Evolutionary conservation across 2,888 invertebrate species (phyloP), one percentile per base, ranked within the genome.

Genomic region (Molanna angustata): DNA sequence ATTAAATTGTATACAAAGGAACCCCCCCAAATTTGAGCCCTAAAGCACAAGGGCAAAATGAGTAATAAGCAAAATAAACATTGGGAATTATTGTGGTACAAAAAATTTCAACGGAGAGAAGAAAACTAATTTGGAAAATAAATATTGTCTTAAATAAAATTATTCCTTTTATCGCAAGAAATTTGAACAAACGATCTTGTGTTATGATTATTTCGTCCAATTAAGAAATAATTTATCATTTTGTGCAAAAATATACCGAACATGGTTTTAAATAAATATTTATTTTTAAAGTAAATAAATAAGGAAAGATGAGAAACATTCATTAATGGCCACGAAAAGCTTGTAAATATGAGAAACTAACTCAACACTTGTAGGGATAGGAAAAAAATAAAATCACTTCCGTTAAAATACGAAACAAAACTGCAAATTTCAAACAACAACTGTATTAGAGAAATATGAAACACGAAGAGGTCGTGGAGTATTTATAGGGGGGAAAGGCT

Each of bases 71-170:
- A 32, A 49, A 49, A 49, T 41, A 49, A 49, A 49, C 47, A 65
- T 66, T 63, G 65, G 63, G 68, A 66, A 64, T n/a, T n/a, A n/a
- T 66, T 63, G 65, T 63, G 68, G 66, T 20, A 35, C 43, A 47
- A 50, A 52, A 50, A 35, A 14, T 20, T 18, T 17, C 35, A n/a
- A 45, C 31, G 18, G 42, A 35, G 44, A 66, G 64, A 67, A 66
- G 68, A 67, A 66, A 69, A 70, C 69, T 75, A 75, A 76, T 76
- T 75, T 75, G 67, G 68, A 73, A 72, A 72, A 76, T 75, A 75
- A 76, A 76, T 75, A 76, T 76, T 76, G 61, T 70, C 66, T 68
- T 71, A 72, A 74, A 73, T 72, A 68, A 64, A 66, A 50, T 41
- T 49, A 43, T 43, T 49, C 32, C 41, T 41, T 4, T 31, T 21